These are phyloP conservation scores for Arrhamphus sclerolepis DNA, from an alignment of 2,797 vertebrate species.

Conservation along the genomic window DNA sequence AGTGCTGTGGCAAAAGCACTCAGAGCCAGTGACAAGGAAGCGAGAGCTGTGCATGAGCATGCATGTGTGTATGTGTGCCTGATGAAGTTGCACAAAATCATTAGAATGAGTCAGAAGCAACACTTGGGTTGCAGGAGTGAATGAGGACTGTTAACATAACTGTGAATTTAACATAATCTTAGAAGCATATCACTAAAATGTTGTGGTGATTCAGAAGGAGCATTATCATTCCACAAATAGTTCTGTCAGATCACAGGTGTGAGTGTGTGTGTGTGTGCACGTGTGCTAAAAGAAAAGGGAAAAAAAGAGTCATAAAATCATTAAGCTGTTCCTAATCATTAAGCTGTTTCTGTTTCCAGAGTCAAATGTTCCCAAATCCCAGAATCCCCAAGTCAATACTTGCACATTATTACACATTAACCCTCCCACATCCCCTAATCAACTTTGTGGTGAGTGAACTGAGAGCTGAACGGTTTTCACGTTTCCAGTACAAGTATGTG, in stretches of 20 bases:
- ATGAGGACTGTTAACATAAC: constrained; percentile 68
- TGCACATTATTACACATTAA: background rate
- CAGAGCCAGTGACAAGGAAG: constrained; percentile 40
- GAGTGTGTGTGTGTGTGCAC: constrained; percentile 16
- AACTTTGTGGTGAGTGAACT: no score
- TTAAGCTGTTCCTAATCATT: background rate
- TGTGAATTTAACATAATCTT: constrained; percentile 73
- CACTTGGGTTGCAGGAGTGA: constrained; percentile 59
- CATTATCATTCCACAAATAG: constrained; percentile 35
- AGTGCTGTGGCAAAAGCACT: constrained; percentile 29
- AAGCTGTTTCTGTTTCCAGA: background rate
- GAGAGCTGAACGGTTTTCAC: no score
- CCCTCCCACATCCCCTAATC: background rate
- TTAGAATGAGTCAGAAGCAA: constrained; percentile 65
- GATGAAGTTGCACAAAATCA: constrained; percentile 54
- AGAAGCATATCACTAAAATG: constrained; percentile 57
- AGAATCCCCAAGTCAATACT: no score
- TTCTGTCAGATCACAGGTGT: constrained; percentile 39
- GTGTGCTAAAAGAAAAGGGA: background rate
- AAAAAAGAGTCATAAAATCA: background rate
- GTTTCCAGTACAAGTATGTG: no score
- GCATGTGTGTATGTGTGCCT: constrained; percentile 12
- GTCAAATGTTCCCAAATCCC: no score
- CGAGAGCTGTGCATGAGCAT: constrained; percentile 31
- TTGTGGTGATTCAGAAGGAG: constrained; percentile 53